Evolutionary conservation across 1,140 invertebrate species (phyloP).

Genomic region (Neocloeon triangulifer): DNA sequence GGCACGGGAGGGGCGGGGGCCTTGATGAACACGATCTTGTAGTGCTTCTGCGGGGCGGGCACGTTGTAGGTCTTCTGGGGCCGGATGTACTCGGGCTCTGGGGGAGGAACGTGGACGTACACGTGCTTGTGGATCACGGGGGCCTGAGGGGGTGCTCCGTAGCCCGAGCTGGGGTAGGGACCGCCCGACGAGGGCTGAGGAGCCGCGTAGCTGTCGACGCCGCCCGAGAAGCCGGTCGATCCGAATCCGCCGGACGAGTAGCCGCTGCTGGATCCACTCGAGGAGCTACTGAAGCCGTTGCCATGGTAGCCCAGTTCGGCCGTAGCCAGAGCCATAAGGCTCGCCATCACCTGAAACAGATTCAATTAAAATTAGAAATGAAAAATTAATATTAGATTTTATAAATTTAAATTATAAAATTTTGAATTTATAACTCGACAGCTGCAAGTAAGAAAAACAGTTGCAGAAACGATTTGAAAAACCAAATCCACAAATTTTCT

Average conservation of each 20-base stretch:
- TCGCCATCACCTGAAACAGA: conserved; percentile 4
- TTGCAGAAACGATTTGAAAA: no score
- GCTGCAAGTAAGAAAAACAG: no score
- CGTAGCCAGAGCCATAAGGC: conserved; percentile 6
- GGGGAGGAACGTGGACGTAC: conserved; percentile 65
- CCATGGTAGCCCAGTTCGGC: conserved; percentile 7
- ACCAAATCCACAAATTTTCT: no score
- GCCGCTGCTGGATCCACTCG: conserved; percentile 13
- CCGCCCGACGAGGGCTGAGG: conserved; percentile 8
- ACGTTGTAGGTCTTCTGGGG: conserved; percentile 25
- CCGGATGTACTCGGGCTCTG: conserved; percentile 47
- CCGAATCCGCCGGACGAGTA: conserved; percentile 15
- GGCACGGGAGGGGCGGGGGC: conserved; percentile 56
- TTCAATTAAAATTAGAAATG: not conserved
- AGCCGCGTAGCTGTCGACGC: conserved; percentile 3
- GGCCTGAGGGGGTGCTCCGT: conserved; percentile 43
- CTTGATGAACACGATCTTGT: conserved; percentile 77
- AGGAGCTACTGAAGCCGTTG: conserved; percentile 11
- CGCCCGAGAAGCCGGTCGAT: conserved; percentile 12
- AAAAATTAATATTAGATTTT: no score
- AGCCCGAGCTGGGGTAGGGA: conserved; percentile 19
- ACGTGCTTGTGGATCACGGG: conserved; percentile 66
- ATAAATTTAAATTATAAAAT: no score
- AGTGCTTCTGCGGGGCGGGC: conserved; percentile 61
- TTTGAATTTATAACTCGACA: no score